Evolutionary conservation across 2,797 vertebrate genomes (phyloP), one percentile per base, ranked within the genome.

Genomic region (Hozukius guyotensis): DNA sequence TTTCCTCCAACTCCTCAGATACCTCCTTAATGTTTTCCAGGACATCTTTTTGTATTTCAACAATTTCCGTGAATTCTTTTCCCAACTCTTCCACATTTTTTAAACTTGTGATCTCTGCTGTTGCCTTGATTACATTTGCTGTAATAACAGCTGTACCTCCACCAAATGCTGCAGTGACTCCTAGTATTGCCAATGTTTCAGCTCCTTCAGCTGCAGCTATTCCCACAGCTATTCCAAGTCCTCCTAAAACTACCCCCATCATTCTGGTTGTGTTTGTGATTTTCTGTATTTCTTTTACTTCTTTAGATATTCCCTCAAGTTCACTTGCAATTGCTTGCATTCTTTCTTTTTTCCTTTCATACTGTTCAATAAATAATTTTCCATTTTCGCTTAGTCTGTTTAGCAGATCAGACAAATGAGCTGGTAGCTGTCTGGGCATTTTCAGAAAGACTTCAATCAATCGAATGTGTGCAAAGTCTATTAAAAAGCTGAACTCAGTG

Each of bases 341-440:
- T 67, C 32, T 46, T 22, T 27, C 0, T 46, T 61, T 4, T 6
- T n/a, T 32, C 10, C 20, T 1, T 2, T n/a, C 10, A 68, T 20
- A 34, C 31, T 34, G 27, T 6, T 20, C 0, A 46, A 65, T 1
- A 25, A 77, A 83, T 16, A 4, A 4, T 46, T 0, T 0, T 0
- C 27, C 77, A 31, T 0, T 16, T 24, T 68, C 9, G 71, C 4
- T 4, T 1, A 80, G 77, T 49, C n/a, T 56, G 13, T 11, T 1
- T 3, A 85, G 38, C 1, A 52, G 5, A 9, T 3, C 9, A 32
- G n/a, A 22, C 3, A 77, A 24, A 31, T 36, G 12, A 57, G 4
- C 5, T 18, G 57, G 70, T 14, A 31, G 20, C 11, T 12, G 2
- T 0, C 1, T 10, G 2, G 20, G 3, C 84, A 75, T 75, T 69